Percentiles rank a stretch among this genome's conserved stretches.
These are phyloP conservation scores for Camponotus fellah DNA, from an alignment of 2,888 invertebrate species.

Conservation along the genomic window DNA sequence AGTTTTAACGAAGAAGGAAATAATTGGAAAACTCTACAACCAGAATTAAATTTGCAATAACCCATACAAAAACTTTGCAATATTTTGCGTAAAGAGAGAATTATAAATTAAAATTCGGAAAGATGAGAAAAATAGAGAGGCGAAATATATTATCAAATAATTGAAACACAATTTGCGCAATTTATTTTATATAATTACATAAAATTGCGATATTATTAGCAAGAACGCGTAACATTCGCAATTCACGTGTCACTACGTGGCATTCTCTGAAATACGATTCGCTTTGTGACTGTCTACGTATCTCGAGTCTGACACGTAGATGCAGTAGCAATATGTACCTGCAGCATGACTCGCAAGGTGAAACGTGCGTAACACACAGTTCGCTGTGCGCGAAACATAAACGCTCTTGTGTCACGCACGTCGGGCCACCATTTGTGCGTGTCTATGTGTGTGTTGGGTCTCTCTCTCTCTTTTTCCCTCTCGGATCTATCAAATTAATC, in stretches of 20 bases:
- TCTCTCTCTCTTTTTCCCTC: neutral
- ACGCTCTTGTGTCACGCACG: constrained; percentile 59
- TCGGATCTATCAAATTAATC: constrained; percentile 2
- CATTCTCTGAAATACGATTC: neutral
- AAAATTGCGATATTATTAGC: neutral
- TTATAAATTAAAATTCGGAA: neutral
- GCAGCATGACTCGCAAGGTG: constrained; percentile 62
- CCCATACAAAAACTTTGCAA: neutral
- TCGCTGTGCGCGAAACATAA: constrained; percentile 64
- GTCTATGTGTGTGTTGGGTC: neutral
- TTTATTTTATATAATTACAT: neutral
- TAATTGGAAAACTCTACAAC: neutral
- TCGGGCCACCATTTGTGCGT: constrained; percentile 45
- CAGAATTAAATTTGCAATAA: constrained; percentile 4
- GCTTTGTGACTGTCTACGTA: constrained; percentile 22
- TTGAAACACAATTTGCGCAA: neutral
- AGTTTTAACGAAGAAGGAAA: neutral
- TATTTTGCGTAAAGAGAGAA: neutral
- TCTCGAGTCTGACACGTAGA: constrained; percentile 41
- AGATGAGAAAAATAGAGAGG: neutral
- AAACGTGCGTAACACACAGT: constrained; percentile 71
- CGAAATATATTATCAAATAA: constrained; percentile 14
- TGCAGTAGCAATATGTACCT: neutral
- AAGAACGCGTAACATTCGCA: neutral
- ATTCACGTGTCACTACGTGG: constrained; percentile 1